phyloP scores from a whole-genome alignment of 2,888 invertebrate species.

The Andrena praecox region DNA sequence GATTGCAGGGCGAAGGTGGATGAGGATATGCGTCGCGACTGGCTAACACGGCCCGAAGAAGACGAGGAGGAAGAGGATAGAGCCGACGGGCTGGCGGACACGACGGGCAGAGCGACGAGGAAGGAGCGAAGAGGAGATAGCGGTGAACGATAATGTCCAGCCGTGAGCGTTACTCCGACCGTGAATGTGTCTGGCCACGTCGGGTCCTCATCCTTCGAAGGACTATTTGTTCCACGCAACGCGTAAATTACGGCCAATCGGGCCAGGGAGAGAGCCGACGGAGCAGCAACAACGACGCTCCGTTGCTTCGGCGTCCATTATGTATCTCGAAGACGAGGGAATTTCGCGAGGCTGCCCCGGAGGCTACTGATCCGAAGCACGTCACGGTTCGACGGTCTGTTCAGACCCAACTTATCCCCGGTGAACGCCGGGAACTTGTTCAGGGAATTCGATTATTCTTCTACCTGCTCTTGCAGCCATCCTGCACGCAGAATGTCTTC shows the following conservation, averaged over 20 bases:
- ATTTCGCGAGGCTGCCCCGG: slow-evolving; percentile 55
- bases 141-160: slow-evolving; percentile 69
- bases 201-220: slow-evolving; percentile 65
- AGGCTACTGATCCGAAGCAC: slow-evolving; percentile 56
- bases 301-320: slow-evolving; percentile 57
- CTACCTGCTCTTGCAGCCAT: neutral
- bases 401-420: slow-evolving; percentile 26
- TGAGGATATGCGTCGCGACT: slow-evolving; percentile 3
- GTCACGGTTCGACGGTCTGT: slow-evolving; percentile 60
- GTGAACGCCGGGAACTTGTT: slow-evolving; percentile 1
- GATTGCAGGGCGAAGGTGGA: slow-evolving; percentile 17
- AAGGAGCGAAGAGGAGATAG: slow-evolving; percentile 51
- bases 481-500: neutral
- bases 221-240: slow-evolving; percentile 75
- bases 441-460: slow-evolving; percentile 22
- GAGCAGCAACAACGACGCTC: slow-evolving; percentile 46
- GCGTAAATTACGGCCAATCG: slow-evolving; percentile 77
- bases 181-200: slow-evolving; percentile 62
- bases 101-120: neutral
- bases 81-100: neutral
- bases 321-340: slow-evolving; percentile 59
- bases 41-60: neutral
- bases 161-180: slow-evolving; percentile 68
- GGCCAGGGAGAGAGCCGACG: slow-evolving; percentile 32
- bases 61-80: slow-evolving; percentile 7